phyloP scores from a whole-genome alignment of 2,888 invertebrate genomes.

The Cephalotes varians region DNA sequence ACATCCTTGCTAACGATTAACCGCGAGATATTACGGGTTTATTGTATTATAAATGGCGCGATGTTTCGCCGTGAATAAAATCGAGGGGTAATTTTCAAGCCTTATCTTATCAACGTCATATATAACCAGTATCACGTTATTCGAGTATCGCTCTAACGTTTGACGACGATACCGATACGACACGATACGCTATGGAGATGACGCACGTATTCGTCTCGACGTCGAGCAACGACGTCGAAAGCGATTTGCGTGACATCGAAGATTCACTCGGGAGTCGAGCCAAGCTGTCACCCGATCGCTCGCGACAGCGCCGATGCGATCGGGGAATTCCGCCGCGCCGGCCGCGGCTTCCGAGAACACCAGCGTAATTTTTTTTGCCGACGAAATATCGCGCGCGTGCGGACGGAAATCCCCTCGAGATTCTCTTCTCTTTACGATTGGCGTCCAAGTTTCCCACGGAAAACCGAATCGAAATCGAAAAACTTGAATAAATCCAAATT shows the following conservation, averaged over 20 bases:
- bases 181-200: neutral
- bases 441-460: neutral
- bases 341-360: neutral
- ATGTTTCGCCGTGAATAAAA: neutral
- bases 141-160: neutral
- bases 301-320: conserved; percentile 1
- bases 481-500: neutral
- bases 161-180: neutral
- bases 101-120: neutral
- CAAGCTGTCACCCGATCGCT: conserved; percentile 34
- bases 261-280: conserved; percentile 2
- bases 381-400: neutral
- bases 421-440: neutral
- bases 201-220: neutral
- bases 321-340: neutral
- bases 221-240: neutral
- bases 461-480: neutral
- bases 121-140: too few species aligned
- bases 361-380: neutral
- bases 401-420: neutral
- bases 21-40: conserved; percentile 41
- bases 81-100: neutral
- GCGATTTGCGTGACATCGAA: neutral
- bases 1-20: conserved; percentile 47
- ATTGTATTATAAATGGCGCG: neutral